These are phyloP conservation scores for Strigamia transsilvanica DNA, from an alignment of 2,888 invertebrate species.

Conservation along the genomic window DNA sequence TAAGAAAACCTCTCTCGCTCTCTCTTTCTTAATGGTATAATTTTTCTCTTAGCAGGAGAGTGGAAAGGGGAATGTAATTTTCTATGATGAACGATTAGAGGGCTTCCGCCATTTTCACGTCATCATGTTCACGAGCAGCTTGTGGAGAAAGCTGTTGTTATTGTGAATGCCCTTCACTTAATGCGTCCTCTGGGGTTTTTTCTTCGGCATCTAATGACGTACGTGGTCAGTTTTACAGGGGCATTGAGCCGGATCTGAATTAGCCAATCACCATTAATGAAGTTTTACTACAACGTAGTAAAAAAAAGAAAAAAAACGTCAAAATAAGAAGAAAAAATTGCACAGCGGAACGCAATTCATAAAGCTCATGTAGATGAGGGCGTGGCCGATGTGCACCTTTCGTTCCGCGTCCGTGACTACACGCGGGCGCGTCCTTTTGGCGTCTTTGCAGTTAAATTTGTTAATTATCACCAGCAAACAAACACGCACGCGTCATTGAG, in stretches of 20 bases:
- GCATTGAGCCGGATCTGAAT: neutral
- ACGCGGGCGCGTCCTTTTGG: constrained; percentile 38
- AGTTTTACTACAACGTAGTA: neutral
- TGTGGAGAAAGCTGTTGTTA: constrained; percentile 14
- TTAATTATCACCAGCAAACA: constrained; percentile 41
- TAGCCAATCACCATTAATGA: constrained; percentile 26
- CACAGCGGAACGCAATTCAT: neutral
- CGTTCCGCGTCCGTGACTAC: constrained; percentile 29
- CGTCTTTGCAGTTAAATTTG: constrained; percentile 45
- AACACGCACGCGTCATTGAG: constrained; percentile 48
- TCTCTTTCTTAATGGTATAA: constrained; percentile 18
- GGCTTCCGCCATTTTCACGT: constrained; percentile 26
- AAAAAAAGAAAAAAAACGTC: neutral
- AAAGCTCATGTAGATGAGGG: constrained; percentile 19
- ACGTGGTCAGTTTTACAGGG: constrained; percentile 21
- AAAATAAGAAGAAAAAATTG: neutral
- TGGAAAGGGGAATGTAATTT: neutral
- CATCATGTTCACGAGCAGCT: constrained; percentile 27
- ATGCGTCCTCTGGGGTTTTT: constrained; percentile 23
- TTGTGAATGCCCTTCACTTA: constrained; percentile 15
- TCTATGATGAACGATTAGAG: neutral
- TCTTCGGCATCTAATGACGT: constrained; percentile 11
- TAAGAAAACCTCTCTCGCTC: neutral
- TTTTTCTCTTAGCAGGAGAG: constrained; percentile 13
- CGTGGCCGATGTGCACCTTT: constrained; percentile 33